phyloP scores from a whole-genome alignment of 2,888 invertebrate genomes.

The Gibbula magus region DNA sequence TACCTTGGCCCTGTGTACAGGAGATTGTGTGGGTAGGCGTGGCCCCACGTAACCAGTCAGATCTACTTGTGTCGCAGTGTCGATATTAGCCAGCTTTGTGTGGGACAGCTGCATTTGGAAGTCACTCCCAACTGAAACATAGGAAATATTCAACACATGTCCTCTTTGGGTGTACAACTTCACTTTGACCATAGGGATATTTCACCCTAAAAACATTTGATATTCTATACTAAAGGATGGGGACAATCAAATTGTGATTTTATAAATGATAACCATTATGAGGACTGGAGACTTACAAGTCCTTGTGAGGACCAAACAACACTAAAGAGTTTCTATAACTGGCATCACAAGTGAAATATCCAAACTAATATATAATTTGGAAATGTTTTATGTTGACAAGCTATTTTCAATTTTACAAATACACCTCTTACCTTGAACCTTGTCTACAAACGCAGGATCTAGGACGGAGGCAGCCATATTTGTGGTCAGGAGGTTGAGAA shows the following conservation, averaged over 20 bases:
- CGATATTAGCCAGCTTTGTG: constrained; percentile 36
- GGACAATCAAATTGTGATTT: too few species aligned
- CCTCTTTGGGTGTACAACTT: too few species aligned
- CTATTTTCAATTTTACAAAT: neutral
- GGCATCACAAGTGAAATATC: too few species aligned
- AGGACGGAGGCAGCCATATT: constrained; percentile 31
- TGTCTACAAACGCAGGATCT: constrained; percentile 27
- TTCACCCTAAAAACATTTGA: too few species aligned
- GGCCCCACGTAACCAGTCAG: constrained; percentile 35
- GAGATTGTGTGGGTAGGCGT: constrained; percentile 24
- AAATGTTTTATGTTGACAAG: too few species aligned
- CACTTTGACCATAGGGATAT: too few species aligned
- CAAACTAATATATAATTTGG: too few species aligned
- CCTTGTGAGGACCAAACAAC: too few species aligned
- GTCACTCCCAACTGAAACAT: constrained; percentile 28
- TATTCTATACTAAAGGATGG: too few species aligned
- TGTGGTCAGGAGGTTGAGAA: constrained; percentile 16
- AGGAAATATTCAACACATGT: neutral
- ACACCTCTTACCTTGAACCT: constrained; percentile 28
- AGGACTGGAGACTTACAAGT: too few species aligned
- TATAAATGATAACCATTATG: too few species aligned
- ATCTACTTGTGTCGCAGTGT: constrained; percentile 31
- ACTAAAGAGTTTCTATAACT: too few species aligned
- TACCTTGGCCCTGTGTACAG: constrained; percentile 15
- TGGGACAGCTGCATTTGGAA: constrained; percentile 33